Conservation (phyloP, 1,140 invertebrate species). For the Bilobella aurantiaca region DNA sequence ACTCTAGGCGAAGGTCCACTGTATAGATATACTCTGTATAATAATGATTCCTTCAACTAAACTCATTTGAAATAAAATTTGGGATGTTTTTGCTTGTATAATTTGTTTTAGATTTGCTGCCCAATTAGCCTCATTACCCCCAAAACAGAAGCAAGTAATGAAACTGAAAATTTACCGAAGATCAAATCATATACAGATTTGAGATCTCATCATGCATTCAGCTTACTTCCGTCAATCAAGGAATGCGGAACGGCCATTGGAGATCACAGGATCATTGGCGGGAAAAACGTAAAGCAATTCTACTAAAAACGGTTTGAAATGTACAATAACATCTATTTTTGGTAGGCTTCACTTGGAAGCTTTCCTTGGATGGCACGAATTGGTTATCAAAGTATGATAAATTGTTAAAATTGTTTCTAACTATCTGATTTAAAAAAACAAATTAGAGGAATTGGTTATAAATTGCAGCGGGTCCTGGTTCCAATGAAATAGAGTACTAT, state of each 20-base stretch:
- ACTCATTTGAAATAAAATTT: no score
- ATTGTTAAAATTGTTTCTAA: neutral
- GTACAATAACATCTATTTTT: neutral
- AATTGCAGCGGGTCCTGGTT: constrained; percentile 2
- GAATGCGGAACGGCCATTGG: constrained; percentile 19
- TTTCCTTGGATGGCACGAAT: constrained; percentile 32
- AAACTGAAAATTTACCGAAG: neutral
- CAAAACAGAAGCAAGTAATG: neutral
- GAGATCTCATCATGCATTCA: constrained; percentile 21
- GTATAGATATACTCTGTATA: no score
- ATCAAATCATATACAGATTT: neutral
- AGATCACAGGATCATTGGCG: constrained; percentile 25
- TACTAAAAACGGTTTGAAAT: neutral
- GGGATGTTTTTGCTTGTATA: no score
- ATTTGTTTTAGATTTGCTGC: constrained; percentile 23
- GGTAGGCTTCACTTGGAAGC: constrained; percentile 10
- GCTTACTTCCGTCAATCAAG: constrained; percentile 21
- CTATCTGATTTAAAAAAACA: neutral
- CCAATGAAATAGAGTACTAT: constrained; percentile 21
- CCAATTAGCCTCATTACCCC: constrained; percentile 15
- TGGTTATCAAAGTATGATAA: constrained; percentile 28
- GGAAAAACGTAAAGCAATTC: constrained; percentile 11
- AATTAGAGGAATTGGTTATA: neutral
- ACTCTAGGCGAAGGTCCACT: no score
- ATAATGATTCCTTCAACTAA: no score